These are phyloP conservation scores for Helicoverpa armigera DNA, from an alignment of 1,140 invertebrate species.

Conservation along the genomic window DNA sequence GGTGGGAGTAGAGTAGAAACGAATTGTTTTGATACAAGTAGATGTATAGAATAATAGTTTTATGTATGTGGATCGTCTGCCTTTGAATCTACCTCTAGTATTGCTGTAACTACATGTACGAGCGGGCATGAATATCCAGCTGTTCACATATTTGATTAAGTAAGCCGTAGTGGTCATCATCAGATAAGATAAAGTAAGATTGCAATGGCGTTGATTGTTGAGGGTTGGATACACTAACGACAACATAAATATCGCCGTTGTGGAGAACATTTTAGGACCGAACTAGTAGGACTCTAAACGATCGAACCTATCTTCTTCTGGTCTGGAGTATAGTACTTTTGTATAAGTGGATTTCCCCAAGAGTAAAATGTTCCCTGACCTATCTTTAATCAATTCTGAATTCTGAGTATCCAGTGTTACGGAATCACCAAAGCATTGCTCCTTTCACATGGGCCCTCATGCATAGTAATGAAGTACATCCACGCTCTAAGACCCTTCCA, in stretches of 20 bases:
- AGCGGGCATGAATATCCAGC: too few species aligned
- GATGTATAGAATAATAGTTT: too few species aligned
- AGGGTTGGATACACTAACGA: too few species aligned
- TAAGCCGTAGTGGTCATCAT: too few species aligned
- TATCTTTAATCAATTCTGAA: slow-evolving; percentile 7
- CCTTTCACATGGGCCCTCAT: slow-evolving; percentile 1
- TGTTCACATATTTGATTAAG: too few species aligned
- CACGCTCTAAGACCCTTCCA: background rate
- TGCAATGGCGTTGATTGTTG: too few species aligned
- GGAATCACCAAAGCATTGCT: slow-evolving; percentile 8
- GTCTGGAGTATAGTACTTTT: background rate
- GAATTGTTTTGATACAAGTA: background rate
- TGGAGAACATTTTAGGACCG: too few species aligned
- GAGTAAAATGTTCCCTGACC: slow-evolving; percentile 1
- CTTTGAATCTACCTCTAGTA: too few species aligned
- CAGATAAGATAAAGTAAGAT: too few species aligned
- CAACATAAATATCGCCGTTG: too few species aligned
- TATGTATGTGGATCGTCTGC: background rate
- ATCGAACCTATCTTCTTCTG: background rate
- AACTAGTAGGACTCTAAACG: background rate
- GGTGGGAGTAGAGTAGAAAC: background rate
- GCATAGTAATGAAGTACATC: slow-evolving; percentile 21
- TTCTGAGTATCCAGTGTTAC: slow-evolving; percentile 6
- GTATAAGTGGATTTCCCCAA: background rate
- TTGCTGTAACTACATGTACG: too few species aligned